These are phyloP conservation scores for Phragmatobia fuliginosa DNA, from an alignment of 2,888 invertebrate species.

Conservation along the genomic window DNA sequence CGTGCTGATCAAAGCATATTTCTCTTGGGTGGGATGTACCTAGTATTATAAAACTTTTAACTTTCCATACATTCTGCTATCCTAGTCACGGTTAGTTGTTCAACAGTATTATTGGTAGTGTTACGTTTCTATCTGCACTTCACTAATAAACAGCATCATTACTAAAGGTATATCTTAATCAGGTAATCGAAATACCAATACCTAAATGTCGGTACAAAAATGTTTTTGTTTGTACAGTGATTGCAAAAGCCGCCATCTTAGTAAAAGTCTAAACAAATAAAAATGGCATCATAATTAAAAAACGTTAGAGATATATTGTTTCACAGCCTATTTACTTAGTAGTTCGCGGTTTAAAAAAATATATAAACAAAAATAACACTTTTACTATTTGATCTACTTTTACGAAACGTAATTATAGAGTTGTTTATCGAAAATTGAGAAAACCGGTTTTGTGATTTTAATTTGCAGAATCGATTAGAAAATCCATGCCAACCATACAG, in stretches of 20 bases:
- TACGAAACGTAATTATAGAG: constrained; percentile 20
- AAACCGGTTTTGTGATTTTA: constrained; percentile 12
- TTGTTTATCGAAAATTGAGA: not conserved
- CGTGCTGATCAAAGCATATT: not conserved
- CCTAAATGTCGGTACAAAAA: not conserved
- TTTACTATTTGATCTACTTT: constrained; percentile 31
- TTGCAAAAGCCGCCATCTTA: not conserved
- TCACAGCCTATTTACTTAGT: constrained; percentile 2
- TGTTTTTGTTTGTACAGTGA: not conserved
- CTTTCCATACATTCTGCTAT: not conserved
- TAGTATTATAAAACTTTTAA: not conserved
- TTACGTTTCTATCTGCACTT: not conserved
- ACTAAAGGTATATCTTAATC: no score
- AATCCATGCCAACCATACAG: no score
- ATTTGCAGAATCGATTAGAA: constrained; percentile 13
- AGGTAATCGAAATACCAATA: no score
- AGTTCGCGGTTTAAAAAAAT: not conserved
- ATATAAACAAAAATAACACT: constrained; percentile 26
- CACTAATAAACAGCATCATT: not conserved
- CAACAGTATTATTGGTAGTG: not conserved
- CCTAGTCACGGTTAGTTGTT: not conserved
- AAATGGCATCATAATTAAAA: not conserved
- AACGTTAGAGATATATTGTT: not conserved
- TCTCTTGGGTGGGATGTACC: no score
- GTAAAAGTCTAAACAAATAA: not conserved